phyloP scores from a whole-genome alignment of 2,113 vertebrate species.

The Tautogolabrus adspersus region DNA sequence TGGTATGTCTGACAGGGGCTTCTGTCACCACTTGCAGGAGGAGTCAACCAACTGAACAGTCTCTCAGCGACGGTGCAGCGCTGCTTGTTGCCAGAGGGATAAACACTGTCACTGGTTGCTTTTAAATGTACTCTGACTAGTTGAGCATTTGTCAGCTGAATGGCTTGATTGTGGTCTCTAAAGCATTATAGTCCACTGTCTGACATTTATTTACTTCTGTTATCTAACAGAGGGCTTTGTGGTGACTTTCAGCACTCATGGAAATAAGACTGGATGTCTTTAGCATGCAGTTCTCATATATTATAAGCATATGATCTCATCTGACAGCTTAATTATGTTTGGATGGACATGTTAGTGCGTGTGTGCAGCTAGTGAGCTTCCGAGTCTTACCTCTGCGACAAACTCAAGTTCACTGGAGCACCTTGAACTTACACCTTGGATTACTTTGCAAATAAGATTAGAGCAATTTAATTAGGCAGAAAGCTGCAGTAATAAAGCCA shows the following conservation, averaged over 20 bases:
- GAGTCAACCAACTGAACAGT: slow-evolving; percentile 59
- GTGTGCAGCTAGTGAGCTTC: slow-evolving; percentile 9
- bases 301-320: slow-evolving; percentile 2
- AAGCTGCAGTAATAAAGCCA: slow-evolving; percentile 78
- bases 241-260: neutral
- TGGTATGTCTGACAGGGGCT: slow-evolving; percentile 60
- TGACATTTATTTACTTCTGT: slow-evolving; percentile 30
- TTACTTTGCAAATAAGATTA: slow-evolving; percentile 81
- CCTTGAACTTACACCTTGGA: slow-evolving; percentile 73
- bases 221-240: slow-evolving; percentile 8
- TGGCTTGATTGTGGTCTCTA: slow-evolving; percentile 40
- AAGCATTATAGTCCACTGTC: slow-evolving; percentile 27
- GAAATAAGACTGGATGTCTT: neutral
- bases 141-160: slow-evolving; percentile 50
- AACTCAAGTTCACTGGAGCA: slow-evolving; percentile 54
- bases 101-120: slow-evolving; percentile 61
- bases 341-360: neutral
- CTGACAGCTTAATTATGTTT: slow-evolving; percentile 33
- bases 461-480: slow-evolving; percentile 81
- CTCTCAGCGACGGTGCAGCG: slow-evolving; percentile 52
- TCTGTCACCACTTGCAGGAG: slow-evolving; percentile 61
- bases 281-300: neutral
- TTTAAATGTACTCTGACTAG: slow-evolving; percentile 46
- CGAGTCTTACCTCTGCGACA: slow-evolving; percentile 18
- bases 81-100: slow-evolving; percentile 63